Evolutionary conservation across 1,140 invertebrate species (phyloP).

Genomic region (Augochlora pura): DNA sequence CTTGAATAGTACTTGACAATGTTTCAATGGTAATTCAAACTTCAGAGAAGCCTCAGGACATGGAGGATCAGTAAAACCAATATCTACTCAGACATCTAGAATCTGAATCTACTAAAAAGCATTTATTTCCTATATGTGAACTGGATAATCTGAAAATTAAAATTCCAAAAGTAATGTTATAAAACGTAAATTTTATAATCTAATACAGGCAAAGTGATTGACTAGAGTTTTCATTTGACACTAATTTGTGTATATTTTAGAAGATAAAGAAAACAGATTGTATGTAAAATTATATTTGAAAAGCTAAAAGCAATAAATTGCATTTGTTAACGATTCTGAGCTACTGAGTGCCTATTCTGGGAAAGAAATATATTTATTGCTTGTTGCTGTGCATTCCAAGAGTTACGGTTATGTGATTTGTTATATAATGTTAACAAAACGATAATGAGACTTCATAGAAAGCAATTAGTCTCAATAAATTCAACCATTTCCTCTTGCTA

Average conservation of each 20-base stretch:
- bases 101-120: no score
- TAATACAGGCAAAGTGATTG: no score
- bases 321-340: background rate
- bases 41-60: no score
- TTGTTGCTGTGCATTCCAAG: background rate
- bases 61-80: no score
- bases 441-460: background rate
- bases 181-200: no score
- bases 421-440: background rate
- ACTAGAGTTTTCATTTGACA: no score
- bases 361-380: background rate
- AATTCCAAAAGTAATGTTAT: no score
- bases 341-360: background rate
- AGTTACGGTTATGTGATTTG: background rate
- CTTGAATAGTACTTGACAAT: no score
- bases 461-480: conserved; percentile 2
- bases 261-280: background rate
- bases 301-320: background rate
- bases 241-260: background rate
- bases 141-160: no score
- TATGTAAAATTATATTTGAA: no score
- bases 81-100: no score
- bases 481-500: background rate
- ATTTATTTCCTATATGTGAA: background rate
- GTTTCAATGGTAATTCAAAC: no score